phyloP scores from a whole-genome alignment of 2,113 vertebrate genomes.

The Sardina pilchardus region DNA sequence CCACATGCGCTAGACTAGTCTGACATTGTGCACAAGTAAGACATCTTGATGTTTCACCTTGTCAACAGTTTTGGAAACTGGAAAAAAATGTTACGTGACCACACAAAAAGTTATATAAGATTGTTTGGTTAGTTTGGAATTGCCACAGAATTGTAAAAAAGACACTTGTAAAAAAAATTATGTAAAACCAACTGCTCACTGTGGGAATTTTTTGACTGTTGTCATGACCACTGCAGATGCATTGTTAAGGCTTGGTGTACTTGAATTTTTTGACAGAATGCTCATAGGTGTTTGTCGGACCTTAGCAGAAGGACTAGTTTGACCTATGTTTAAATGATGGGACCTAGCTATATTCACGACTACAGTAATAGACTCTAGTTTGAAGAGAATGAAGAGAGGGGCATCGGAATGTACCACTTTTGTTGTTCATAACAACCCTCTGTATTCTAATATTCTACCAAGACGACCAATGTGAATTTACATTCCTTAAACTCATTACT shows the following conservation, averaged over 20 bases:
- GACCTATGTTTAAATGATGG: background rate
- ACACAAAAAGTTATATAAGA: background rate
- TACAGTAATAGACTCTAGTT: background rate
- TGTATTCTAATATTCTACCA: background rate
- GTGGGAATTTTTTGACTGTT: background rate
- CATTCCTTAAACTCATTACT: background rate
- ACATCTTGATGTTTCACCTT: background rate
- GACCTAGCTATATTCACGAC: background rate
- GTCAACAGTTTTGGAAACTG: background rate
- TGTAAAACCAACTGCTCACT: constrained; percentile 1
- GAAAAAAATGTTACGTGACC: background rate
- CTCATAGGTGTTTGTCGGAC: background rate
- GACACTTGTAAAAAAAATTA: background rate
- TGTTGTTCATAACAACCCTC: background rate
- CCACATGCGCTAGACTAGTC: background rate
- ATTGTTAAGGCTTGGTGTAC: background rate
- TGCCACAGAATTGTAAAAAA: background rate
- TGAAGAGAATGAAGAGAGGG: background rate
- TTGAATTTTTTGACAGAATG: background rate
- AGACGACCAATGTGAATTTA: background rate
- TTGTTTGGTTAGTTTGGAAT: background rate
- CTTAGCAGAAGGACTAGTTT: background rate
- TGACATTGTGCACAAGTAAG: constrained; percentile 1
- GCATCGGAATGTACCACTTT: background rate
- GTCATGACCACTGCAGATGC: background rate